These are phyloP conservation scores for Tetragonula clypearis DNA, from an alignment of 1,140 invertebrate species.

Conservation along the genomic window DNA sequence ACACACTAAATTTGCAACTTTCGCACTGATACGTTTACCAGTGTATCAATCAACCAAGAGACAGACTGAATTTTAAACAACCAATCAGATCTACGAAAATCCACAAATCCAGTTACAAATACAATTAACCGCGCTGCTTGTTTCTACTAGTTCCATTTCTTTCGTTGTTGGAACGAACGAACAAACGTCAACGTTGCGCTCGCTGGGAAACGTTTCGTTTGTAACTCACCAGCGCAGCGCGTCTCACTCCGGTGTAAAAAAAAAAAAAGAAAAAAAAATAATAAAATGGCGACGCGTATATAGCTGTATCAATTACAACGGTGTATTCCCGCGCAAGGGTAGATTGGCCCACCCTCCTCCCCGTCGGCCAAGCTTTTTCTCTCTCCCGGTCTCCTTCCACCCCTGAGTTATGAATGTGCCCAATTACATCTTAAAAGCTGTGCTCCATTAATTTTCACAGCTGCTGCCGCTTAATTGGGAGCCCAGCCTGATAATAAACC, in stretches of 20 bases:
- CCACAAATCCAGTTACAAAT: neutral
- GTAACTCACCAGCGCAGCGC: neutral
- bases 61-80: neutral
- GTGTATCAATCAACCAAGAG: neutral
- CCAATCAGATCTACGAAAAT: neutral
- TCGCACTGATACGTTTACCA: neutral
- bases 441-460: conserved; percentile 87
- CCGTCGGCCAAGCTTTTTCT: conserved; percentile 35
- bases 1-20: too few species aligned
- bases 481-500: conserved; percentile 84
- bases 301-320: conserved; percentile 65
- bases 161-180: conserved; percentile 10
- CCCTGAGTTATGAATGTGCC: conserved; percentile 84
- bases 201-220: conserved; percentile 34
- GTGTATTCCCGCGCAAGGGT: conserved; percentile 54
- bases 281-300: conserved; percentile 47
- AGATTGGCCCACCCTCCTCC: conserved; percentile 64
- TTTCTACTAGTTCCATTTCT: neutral
- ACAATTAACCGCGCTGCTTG: neutral
- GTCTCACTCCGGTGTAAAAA: conserved; percentile 15
- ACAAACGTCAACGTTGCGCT: neutral
- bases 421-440: conserved; percentile 87
- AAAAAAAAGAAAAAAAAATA: conserved; percentile 3
- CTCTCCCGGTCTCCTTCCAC: conserved; percentile 62
- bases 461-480: conserved; percentile 86